phyloP scores from a whole-genome alignment of 1,140 invertebrate genomes.

The Orius laevigatus region DNA sequence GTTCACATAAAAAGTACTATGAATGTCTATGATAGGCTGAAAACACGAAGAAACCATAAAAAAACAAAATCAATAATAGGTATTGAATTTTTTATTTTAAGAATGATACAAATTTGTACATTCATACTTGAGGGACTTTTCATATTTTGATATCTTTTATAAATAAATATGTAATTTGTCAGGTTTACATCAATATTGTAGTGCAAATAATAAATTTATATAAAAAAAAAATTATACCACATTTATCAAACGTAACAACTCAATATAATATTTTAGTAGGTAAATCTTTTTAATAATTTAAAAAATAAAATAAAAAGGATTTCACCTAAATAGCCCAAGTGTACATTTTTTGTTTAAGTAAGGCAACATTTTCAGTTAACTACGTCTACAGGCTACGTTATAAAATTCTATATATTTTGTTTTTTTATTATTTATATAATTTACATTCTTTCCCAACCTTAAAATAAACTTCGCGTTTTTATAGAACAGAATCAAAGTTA shows the following conservation, averaged over 20 bases:
- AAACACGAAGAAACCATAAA: too few relatives aligned
- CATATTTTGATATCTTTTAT: constrained; percentile 3
- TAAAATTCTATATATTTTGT: constrained; percentile 10
- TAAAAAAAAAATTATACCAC: constrained; percentile 5
- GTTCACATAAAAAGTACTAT: too few relatives aligned
- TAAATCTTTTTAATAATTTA: not conserved
- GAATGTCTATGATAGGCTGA: too few relatives aligned
- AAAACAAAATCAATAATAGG: constrained; percentile 2
- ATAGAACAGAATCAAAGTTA: too few relatives aligned
- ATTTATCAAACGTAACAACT: constrained; percentile 4
- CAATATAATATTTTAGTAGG: not conserved
- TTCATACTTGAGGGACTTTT: constrained; percentile 4
- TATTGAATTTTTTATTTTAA: constrained; percentile 12
- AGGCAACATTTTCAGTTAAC: constrained; percentile 14
- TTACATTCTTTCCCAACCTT: not conserved
- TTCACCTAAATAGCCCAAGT: constrained; percentile 2
- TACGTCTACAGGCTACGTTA: constrained; percentile 13
- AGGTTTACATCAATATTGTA: constrained; percentile 4
- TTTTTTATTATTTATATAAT: constrained; percentile 3
- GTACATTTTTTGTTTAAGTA: constrained; percentile 9
- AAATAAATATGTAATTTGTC: constrained; percentile 4
- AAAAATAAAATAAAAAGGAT: constrained; percentile 1
- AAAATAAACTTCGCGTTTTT: too few relatives aligned
- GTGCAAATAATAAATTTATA: constrained; percentile 12
- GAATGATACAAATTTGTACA: constrained; percentile 15